A percentile compares a stretch with the other conserved stretches of the same genome.
phyloP scores from a whole-genome alignment of 2,113 vertebrate genomes.

The Myrmecophaga tridactyla region DNA sequence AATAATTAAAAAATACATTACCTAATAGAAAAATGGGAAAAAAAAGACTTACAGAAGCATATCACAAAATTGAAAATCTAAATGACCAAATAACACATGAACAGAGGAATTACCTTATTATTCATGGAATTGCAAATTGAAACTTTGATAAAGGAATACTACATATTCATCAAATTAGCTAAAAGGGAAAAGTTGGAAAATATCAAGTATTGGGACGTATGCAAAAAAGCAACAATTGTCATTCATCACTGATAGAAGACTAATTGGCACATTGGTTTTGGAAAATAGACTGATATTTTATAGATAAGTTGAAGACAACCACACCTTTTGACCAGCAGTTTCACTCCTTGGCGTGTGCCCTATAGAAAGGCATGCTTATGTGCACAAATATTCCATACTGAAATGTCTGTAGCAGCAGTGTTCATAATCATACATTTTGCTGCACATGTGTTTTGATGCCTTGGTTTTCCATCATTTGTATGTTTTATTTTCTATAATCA shows the following conservation, averaged over 20 bases:
- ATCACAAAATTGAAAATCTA: neutral
- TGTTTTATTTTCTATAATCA: neutral
- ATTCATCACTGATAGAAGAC: neutral
- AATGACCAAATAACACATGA: neutral
- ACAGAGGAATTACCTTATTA: neutral
- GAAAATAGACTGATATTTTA: neutral
- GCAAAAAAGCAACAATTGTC: neutral
- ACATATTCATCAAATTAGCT: neutral
- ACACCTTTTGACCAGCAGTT: neutral
- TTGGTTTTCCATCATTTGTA: neutral
- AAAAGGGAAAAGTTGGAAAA: neutral
- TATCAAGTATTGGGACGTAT: neutral
- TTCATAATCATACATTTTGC: neutral
- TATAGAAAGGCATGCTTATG: neutral
- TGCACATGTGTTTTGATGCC: neutral
- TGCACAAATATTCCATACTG: neutral
- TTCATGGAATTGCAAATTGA: neutral
- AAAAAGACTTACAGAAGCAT: neutral
- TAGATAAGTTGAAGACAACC: neutral
- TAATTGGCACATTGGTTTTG: neutral
- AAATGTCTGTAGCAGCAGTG: neutral
- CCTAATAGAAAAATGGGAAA: neutral
- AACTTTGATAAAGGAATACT: neutral
- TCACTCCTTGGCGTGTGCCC: neutral
- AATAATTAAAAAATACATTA: neutral